Base-by-base conservation (phyloP, 2,113 vertebrate genomes). In the Micronisus gabar region DNA sequence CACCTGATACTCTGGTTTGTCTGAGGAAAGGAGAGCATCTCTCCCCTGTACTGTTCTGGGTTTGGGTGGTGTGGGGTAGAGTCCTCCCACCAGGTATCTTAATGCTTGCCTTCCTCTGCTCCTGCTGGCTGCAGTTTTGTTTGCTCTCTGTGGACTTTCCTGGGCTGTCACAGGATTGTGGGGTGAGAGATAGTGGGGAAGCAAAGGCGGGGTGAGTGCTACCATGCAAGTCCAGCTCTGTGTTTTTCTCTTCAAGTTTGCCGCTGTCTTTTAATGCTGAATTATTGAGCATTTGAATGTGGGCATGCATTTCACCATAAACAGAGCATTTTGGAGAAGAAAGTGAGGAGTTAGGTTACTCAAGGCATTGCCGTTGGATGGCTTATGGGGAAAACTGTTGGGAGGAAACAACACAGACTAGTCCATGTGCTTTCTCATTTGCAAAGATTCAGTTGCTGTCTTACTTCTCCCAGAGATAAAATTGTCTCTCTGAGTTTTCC, bases 401-500 rank as follows among this genome's bases (percentile, higher is more conserved):
- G 73, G 62, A 63, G 53, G 36, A 52, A 83, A 83, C 53, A 63
- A 63, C 4, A 8, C 53, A 41, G 68, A 20, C 6, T 7, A 38
- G 52, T 15, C 55, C 27, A 1, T 15, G 73, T 58, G 70, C 62
- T 93, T 87, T 72, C 94, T 95, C 74, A 55, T 95, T 94, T 95
- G 81, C 91, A 89, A 92, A 93, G 81, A 94, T 68, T 82, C 84
- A 40, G 76, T 84, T 70, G 84, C 93, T 87, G 89, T 79, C 89
- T 95, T 95, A 71, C 91, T 96, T 80, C 65, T 93, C 27, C 90
- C 65, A 29, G 92, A n/a, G 86, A 80, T 14, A 82, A 95, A 95
- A 85, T 89, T 87, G 94, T 94, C 93, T 97, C 88, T 95, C 81
- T n/a, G 86, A 76, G 58, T 97, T 97, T 97, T 96, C 97, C 91